phyloP scores from a whole-genome alignment of 2,888 invertebrate genomes.

The Caenorhabditis zanzibari region DNA sequence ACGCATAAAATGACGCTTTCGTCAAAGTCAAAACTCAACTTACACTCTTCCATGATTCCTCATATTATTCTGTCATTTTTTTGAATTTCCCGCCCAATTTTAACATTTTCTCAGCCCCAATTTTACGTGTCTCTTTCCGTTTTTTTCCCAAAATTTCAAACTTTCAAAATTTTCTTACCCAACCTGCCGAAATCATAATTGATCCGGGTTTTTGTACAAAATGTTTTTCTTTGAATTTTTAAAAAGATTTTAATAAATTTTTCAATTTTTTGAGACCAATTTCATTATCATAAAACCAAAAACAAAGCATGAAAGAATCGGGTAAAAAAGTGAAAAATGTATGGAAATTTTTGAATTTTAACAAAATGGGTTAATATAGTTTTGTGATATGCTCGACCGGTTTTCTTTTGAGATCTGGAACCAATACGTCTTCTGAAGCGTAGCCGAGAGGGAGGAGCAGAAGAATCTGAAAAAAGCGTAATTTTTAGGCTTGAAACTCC shows the following conservation, averaged over 20 bases:
- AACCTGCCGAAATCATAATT: slow-evolving; percentile 56
- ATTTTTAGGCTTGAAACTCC: too few species aligned
- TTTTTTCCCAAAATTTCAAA: background rate
- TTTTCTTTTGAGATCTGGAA: slow-evolving; percentile 79
- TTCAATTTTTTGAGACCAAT: slow-evolving; percentile 2
- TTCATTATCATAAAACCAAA: background rate
- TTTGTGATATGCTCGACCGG: slow-evolving; percentile 80
- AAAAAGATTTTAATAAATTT: background rate
- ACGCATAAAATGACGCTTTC: too few species aligned
- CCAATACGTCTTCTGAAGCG: slow-evolving; percentile 86
- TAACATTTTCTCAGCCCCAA: background rate
- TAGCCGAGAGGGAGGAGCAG: slow-evolving; percentile 92
- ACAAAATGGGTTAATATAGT: slow-evolving; percentile 72
- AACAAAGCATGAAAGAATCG: background rate
- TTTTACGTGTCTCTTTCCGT: slow-evolving; percentile 10
- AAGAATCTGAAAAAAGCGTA: slow-evolving; percentile 85
- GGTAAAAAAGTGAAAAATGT: slow-evolving; percentile 21
- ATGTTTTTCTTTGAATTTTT: slow-evolving; percentile 6
- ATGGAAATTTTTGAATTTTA: background rate
- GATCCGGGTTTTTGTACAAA: slow-evolving; percentile 65
- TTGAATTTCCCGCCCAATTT: background rate
- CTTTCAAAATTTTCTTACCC: slow-evolving; percentile 5
- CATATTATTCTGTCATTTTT: slow-evolving; percentile 9
- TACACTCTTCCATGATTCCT: slow-evolving; percentile 8
- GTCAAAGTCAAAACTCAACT: background rate